phyloP scores from a whole-genome alignment of 2,113 vertebrate species.

The Galeopterus variegatus region DNA sequence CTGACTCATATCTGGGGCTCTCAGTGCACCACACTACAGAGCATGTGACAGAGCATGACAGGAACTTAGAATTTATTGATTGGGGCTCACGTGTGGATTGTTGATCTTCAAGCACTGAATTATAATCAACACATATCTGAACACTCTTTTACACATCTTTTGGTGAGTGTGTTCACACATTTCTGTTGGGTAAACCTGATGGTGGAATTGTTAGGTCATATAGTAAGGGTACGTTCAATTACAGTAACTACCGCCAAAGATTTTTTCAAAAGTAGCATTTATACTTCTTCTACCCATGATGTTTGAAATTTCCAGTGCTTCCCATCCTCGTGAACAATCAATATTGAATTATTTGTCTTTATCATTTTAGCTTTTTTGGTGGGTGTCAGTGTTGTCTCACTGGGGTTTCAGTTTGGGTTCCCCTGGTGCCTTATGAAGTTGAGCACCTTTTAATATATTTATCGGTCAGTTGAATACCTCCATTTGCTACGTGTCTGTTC shows the following conservation, averaged over 20 bases:
- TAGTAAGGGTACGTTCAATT: neutral
- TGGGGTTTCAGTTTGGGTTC: neutral
- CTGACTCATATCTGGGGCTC: neutral
- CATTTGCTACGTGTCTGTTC: neutral
- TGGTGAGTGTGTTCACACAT: neutral
- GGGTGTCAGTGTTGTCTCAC: neutral
- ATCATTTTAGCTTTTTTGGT: neutral
- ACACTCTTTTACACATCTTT: neutral
- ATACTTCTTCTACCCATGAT: neutral
- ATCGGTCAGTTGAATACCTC: neutral
- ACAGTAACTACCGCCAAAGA: neutral
- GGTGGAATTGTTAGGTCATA: neutral
- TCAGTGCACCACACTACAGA: neutral
- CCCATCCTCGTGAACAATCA: neutral
- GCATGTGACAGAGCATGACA: neutral
- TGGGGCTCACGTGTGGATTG: too few relatives aligned
- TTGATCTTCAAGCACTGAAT: neutral
- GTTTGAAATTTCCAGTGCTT: neutral
- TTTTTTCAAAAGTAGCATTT: neutral
- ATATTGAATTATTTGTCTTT: neutral
- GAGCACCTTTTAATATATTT: neutral
- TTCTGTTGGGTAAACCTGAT: neutral
- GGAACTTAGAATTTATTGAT: neutral
- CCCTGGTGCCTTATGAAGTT: neutral
- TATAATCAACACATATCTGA: neutral